Evolutionary conservation across 2,888 invertebrate species (phyloP), one percentile per base, ranked within the genome.

Genomic region (Thalpophila matura): DNA sequence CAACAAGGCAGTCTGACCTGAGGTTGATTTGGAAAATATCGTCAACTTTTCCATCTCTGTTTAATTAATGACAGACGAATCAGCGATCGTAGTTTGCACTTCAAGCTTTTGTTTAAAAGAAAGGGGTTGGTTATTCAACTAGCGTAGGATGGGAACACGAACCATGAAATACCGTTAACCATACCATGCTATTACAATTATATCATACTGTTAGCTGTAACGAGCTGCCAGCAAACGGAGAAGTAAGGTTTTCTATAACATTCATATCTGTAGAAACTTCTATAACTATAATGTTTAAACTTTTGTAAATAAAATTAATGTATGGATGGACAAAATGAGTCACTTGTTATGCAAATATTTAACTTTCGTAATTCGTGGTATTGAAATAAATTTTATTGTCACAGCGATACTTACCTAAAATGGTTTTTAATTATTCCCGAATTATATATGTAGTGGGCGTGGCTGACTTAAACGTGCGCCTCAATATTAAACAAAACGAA

Each of bases 341-440:
- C 73, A 72, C 20, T 51, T 54, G 64, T 54, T 71, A 63, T 45
- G 22, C 31, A 49, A 54, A 64, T 64, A 54, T 54, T 67, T 64
- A 33, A 63, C 24, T 33, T 49, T 35, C 6, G n/a, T 33, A 14
- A 22, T 49, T 35, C 6, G n/a, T 33, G 16, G 26, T 49, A 47
- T 38, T 20, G 14, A 20, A 69, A 42, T 46, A 9, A 55, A 26
- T 20, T 14, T 27, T 26, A 31, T 20, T 4, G 27, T 22, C 31
- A 38, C 37, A 40, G 38, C 33, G 16, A 27, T 4, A 38, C 7
- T 6, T 14, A 55, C 26, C 20, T 22, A 55, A 12, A 29, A 6
- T 50, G 22, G 6, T 12, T 38, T 45, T 31, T 27, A 31, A 20
- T 26, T 31, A 20, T 56, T 37, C 29, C 20, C 31, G 20, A 22